Conservation (phyloP, 2,888 invertebrate genomes). For the Drosophila pseudotalamancana region DNA sequence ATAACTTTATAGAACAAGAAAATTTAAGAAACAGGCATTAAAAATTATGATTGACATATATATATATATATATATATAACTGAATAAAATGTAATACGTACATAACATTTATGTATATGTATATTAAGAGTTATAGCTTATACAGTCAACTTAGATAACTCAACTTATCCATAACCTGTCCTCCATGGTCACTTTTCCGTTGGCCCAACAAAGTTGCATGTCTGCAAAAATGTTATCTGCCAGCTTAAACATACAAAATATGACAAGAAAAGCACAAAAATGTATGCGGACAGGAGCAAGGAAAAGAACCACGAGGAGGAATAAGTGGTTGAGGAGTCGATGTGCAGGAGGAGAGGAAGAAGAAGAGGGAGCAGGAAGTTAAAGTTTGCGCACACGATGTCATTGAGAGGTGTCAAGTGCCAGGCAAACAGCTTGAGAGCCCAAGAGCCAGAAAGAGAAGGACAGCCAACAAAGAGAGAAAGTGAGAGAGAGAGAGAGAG, state of each 20-base stretch:
- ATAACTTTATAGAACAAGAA: too few relatives aligned
- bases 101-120: too few relatives aligned
- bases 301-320: not conserved
- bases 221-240: constrained; percentile 35
- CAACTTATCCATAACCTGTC: not conserved
- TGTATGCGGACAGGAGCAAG: constrained; percentile 29
- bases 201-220: constrained; percentile 5
- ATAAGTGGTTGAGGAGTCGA: not conserved
- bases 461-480: constrained; percentile 2
- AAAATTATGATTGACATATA: too few relatives aligned
- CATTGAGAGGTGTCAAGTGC: constrained; percentile 79
- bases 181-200: constrained; percentile 7
- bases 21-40: too few relatives aligned
- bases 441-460: not conserved
- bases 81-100: too few relatives aligned
- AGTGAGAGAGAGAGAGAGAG: not conserved
- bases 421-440: constrained; percentile 65
- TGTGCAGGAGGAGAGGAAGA: not conserved
- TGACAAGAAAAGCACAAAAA: constrained; percentile 10
- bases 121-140: too few relatives aligned
- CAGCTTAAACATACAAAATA: constrained; percentile 22
- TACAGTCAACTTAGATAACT: not conserved
- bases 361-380: constrained; percentile 14
- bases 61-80: too few relatives aligned
- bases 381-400: constrained; percentile 57